phyloP scores from a whole-genome alignment of 2,797 vertebrate genomes.

The Enteromius paludinosus region DNA sequence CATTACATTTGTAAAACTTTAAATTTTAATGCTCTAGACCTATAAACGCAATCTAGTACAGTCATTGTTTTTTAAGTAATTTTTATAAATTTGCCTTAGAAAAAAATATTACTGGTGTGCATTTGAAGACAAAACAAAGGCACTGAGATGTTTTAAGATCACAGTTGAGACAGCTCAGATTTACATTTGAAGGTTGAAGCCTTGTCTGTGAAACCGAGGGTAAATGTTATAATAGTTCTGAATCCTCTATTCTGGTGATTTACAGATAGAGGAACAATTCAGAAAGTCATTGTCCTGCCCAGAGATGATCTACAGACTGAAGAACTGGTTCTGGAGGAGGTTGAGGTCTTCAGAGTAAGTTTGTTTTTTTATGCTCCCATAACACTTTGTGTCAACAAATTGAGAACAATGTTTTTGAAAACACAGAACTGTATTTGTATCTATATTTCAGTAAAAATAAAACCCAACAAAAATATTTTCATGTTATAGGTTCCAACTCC shows the following conservation, averaged over 20 bases:
- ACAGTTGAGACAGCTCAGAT: too few relatives aligned
- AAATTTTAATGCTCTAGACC: neutral
- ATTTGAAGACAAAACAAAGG: too few relatives aligned
- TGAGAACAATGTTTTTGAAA: neutral
- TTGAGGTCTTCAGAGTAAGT: slow-evolving; percentile 90
- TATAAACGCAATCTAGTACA: neutral
- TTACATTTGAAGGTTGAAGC: too few relatives aligned
- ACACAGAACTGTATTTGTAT: too few relatives aligned
- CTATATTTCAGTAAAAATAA: neutral
- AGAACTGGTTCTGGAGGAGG: slow-evolving; percentile 96
- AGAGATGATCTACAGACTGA: slow-evolving; percentile 95
- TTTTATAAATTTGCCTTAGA: too few relatives aligned
- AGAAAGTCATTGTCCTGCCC: slow-evolving; percentile 97
- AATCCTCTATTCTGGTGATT: slow-evolving; percentile 24
- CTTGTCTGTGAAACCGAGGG: too few relatives aligned
- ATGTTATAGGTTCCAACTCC: slow-evolving; percentile 87
- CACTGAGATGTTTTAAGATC: too few relatives aligned
- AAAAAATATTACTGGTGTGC: too few relatives aligned
- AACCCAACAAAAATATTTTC: slow-evolving; percentile 11
- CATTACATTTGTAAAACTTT: neutral
- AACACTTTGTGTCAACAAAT: neutral
- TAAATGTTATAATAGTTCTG: neutral
- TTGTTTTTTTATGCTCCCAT: neutral
- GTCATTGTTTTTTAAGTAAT: neutral
- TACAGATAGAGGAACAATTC: slow-evolving; percentile 92